Evolutionary conservation across 23 tunicate genomes (phyloP), one percentile per base, ranked within the genome.

Genomic region (Halocynthia roretzi): DNA sequence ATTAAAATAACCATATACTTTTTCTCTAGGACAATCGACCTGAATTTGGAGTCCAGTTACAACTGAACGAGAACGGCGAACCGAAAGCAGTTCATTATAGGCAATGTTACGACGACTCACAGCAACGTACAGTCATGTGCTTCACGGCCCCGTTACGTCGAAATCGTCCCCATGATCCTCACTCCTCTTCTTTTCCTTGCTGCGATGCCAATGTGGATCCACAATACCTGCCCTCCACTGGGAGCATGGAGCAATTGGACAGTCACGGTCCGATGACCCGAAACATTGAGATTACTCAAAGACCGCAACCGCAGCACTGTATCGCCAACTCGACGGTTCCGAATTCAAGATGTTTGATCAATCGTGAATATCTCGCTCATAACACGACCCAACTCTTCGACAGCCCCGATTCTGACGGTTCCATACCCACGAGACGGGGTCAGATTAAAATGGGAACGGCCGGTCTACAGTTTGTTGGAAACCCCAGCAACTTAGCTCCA

Each of bases 101-200:
- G 12, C 80, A 82, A 51, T 72, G 86, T 62, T 74, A 74, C 61
- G 86, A 73, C 44, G 86, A 82, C 61, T 53, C 62, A 7, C 82
- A 82, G 48, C 86, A 50, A 8, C 80, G 80, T 10, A 57, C 76
- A 11, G 72, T n/a, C 44, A 48, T 74, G 8, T 40, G 48, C 19
- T 49, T 49, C 53, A 74, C 78, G 22, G 78, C 78, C 11, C 78
- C 78, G 8, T 8, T 54, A 2, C n/a, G 62, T 2, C 56, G 63
- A 21, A 74, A 64, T 48, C 54, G 55, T 20, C 60, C 64, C 0
- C 44, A 31, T 4, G 44, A 31, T 31, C 44, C 44, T 4, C 44
- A 31, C 44, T 31, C 44, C 44, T 44, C 78, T 0, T 74, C 78
- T 6, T 54, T 49, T 53, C 78, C 78, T 12, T 74, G 78, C 56